Evolutionary conservation across 37 sponge, comb jelly and placozoan species (phyloP), one percentile per base, ranked within the genome.

Genomic region (Halisarca cf. caerulea): DNA sequence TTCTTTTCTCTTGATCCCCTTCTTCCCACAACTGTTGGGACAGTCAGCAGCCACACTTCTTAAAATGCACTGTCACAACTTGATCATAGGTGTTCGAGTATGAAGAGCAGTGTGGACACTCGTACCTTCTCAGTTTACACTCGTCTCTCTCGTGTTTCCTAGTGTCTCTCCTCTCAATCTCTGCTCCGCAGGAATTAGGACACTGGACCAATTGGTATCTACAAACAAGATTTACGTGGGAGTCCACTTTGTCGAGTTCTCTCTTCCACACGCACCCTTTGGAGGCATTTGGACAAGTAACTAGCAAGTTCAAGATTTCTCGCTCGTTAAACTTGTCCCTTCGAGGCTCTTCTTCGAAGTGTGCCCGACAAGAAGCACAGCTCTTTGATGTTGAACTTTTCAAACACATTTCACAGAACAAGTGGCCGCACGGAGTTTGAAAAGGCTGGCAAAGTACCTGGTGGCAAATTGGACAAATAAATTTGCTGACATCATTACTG

Each of bases 261-360:
- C 77, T 44, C 8, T 44, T 44, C 77, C 42, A 43, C 24, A n/a
- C 8, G 25, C 77, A 74, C 24, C 77, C 77, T 7, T 41, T 74
- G 43, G 44, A 32, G 45, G 2, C 1, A 7, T 74, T 14, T 1
- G 42, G 43, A 41, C 77, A 74, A 3, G 17, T 74, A 40, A 74
- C 77, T 14, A 23, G 20, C n/a, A 74, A 43, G 20, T 74, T 74
- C 6, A 2, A 41, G 25, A 74, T 37, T 24, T 74, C 77, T 41
- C 77, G 38, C 24, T 74, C 45, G 44, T 74, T 74, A 6, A 74
- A 74, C 24, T 74, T 74, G 77, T 74, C 77, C 6, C 44, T 41
- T 1, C 17, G 7, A 2, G 77, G 77, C 14, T 74, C 45, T 23
- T 25, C 44, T 6, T 20, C 21, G 24, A 74, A 7, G 17, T 8